Conservation (phyloP, 2,888 invertebrate species). For the Limulus polyphemus region DNA sequence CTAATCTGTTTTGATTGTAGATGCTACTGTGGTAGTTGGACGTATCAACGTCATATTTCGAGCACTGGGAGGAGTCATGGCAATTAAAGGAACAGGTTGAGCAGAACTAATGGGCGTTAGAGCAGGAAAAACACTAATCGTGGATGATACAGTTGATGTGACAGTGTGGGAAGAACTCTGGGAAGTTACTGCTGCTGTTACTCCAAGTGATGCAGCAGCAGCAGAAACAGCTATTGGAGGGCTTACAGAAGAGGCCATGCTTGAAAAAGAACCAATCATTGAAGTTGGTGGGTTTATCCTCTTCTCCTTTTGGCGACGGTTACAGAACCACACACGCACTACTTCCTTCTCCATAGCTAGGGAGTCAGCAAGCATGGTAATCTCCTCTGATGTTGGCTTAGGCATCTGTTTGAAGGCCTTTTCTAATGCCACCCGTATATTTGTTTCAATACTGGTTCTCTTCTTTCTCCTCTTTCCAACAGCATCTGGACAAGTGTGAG, state of each 20-base stretch:
- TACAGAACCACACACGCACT: slow-evolving; percentile 84
- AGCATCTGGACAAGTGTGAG: slow-evolving; percentile 44
- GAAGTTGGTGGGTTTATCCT: slow-evolving; percentile 62
- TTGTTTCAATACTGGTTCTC: slow-evolving; percentile 88
- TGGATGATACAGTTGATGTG: slow-evolving; percentile 3
- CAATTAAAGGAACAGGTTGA: slow-evolving; percentile 18
- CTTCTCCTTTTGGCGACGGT: slow-evolving; percentile 91
- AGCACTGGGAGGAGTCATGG: neutral
- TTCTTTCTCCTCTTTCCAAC: slow-evolving; percentile 81
- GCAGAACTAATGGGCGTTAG: slow-evolving; percentile 6
- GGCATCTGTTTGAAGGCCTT: slow-evolving; percentile 88
- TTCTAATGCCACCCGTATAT: slow-evolving; percentile 81
- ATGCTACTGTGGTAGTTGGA: too few relatives aligned
- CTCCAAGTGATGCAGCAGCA: slow-evolving; percentile 6
- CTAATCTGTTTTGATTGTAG: too few relatives aligned
- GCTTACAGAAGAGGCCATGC: too few relatives aligned
- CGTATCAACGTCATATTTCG: too few relatives aligned
- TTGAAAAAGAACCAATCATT: too few relatives aligned
- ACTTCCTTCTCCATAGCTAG: slow-evolving; percentile 97
- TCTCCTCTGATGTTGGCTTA: slow-evolving; percentile 93
- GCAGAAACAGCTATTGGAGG: slow-evolving; percentile 5
- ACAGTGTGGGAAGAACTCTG: slow-evolving; percentile 7
- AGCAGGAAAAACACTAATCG: too few relatives aligned
- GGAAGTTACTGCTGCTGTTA: slow-evolving; percentile 5
- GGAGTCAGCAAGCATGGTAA: slow-evolving; percentile 76